Percentiles rank a stretch among this genome's conserved stretches.
These are phyloP conservation scores for Ecliptopera silaceata DNA, from an alignment of 2,888 invertebrate species.

Conservation along the genomic window DNA sequence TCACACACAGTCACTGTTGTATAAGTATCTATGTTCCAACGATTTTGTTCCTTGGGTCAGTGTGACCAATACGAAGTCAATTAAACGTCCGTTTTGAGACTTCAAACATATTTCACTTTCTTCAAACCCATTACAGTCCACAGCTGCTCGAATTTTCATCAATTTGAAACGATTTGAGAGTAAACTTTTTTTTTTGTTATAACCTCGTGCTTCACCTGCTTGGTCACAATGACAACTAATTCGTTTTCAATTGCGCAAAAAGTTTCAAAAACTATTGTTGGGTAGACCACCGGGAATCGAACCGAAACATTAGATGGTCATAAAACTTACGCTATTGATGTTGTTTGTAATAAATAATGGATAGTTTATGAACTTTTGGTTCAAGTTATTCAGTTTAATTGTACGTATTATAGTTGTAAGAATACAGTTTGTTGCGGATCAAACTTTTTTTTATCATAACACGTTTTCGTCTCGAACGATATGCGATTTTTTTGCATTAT, in stretches of 20 bases:
- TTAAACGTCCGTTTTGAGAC: background rate
- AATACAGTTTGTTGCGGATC: no score
- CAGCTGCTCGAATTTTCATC: conserved; percentile 32
- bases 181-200: conserved; percentile 16
- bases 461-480: no score
- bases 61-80: background rate
- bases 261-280: conserved; percentile 11
- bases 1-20: no score
- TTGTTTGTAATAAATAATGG: conserved; percentile 22
- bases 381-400: background rate
- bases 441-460: no score
- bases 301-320: conserved; percentile 15
- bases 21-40: no score
- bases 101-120: background rate
- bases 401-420: background rate
- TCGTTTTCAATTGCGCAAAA: conserved; percentile 57
- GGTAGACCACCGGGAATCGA: conserved; percentile 10
- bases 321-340: conserved; percentile 30
- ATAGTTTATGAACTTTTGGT: conserved; percentile 7
- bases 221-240: conserved; percentile 58
- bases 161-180: conserved; percentile 19
- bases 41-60: no score
- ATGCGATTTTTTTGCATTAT: no score
- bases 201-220: conserved; percentile 48
- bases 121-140: background rate